Percentiles rank a stretch among this genome's conserved stretches.
Conservation (phyloP, 2,113 vertebrate genomes). For the Stictonetta naevosa region DNA sequence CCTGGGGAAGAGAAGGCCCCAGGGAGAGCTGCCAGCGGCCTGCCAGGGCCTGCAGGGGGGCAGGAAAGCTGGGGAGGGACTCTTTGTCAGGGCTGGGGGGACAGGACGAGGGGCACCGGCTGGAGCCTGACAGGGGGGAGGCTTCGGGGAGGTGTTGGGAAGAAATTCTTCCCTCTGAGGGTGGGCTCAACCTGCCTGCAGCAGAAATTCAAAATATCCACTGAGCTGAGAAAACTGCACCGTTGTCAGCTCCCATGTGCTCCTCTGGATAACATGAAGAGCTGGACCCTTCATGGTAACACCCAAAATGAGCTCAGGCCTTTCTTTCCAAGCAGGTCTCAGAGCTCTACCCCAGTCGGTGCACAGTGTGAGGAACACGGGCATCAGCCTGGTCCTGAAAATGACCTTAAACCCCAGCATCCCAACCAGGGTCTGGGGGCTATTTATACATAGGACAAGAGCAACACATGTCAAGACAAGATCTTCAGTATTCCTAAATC, state of each 20-base stretch:
- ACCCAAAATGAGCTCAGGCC: not conserved
- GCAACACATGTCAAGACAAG: not conserved
- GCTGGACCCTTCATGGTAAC: not conserved
- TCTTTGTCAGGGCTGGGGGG: too few species aligned
- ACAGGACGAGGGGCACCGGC: too few species aligned
- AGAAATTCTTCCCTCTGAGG: too few species aligned
- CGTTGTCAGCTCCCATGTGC: not conserved
- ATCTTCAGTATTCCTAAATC: not conserved
- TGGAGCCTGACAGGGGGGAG: too few species aligned
- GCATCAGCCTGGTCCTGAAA: not conserved
- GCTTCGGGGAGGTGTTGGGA: too few species aligned
- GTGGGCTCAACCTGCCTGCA: not conserved
- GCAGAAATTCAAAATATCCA: not conserved
- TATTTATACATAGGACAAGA: not conserved
- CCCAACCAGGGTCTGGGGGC: not conserved
- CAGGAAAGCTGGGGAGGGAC: too few species aligned
- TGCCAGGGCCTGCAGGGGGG: too few species aligned
- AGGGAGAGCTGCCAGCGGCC: too few species aligned
- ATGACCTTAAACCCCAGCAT: not conserved
- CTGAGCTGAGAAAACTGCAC: not conserved
- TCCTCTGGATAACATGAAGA: not conserved
- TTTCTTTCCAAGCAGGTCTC: not conserved
- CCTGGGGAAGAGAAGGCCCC: too few species aligned
- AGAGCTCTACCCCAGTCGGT: not conserved
- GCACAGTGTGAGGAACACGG: fast-evolving